phyloP scores from a whole-genome alignment of 2,888 invertebrate species.

The Vanessa cardui region DNA sequence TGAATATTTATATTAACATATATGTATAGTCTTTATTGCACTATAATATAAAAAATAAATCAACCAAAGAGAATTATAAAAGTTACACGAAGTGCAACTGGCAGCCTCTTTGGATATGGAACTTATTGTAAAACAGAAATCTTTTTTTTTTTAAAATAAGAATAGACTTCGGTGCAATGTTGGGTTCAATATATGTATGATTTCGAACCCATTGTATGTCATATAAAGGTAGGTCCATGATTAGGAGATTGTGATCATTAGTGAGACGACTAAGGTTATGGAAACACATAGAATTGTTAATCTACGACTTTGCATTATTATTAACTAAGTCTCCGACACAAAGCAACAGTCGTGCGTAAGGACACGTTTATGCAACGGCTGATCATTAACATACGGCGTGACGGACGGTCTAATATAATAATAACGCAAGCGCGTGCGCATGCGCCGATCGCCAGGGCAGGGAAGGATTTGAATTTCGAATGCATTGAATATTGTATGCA shows the following conservation, averaged over 20 bases:
- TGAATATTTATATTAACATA: too few species aligned
- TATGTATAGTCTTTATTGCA: too few species aligned
- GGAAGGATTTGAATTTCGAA: slow-evolving; percentile 43
- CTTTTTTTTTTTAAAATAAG: too few species aligned
- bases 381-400: slow-evolving; percentile 63
- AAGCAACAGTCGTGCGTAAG: slow-evolving; percentile 40
- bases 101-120: too few species aligned
- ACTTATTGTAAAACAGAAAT: too few species aligned
- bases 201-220: too few species aligned
- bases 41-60: too few species aligned
- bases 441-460: slow-evolving; percentile 49
- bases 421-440: slow-evolving; percentile 55
- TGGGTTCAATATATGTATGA: too few species aligned
- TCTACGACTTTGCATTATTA: slow-evolving; percentile 22
- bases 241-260: slow-evolving; percentile 2
- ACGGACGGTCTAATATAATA: slow-evolving; percentile 55
- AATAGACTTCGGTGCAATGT: too few species aligned
- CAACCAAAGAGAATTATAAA: too few species aligned
- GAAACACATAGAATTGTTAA: neutral
- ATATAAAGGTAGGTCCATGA: too few species aligned
- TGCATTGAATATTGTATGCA: neutral
- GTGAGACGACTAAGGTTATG: slow-evolving; percentile 4
- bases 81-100: too few species aligned
- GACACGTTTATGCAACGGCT: slow-evolving; percentile 48
- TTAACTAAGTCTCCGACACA: slow-evolving; percentile 20